phyloP scores from a whole-genome alignment of 1,140 invertebrate species.

The Aphidius gifuensis region DNA sequence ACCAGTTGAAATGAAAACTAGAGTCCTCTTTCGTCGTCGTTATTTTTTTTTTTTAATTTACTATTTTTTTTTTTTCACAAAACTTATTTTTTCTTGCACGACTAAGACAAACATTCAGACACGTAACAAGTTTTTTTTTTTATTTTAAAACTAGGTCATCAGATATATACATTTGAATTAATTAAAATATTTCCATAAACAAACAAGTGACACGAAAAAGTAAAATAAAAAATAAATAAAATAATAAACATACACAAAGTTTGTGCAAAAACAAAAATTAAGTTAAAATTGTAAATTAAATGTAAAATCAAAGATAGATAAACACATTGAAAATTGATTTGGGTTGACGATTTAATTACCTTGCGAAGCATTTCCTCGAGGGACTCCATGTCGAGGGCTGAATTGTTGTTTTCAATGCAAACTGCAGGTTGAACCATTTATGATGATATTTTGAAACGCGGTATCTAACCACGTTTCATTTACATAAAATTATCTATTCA shows the following conservation, averaged over 20 bases:
- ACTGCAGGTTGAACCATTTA: constrained; percentile 53
- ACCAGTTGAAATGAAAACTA: constrained; percentile 1
- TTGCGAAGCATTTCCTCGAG: constrained; percentile 79
- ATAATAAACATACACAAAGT: background rate
- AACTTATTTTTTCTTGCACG: background rate
- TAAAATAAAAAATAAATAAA: background rate
- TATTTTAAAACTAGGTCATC: no score
- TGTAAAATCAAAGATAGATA: constrained; percentile 15
- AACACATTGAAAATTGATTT: background rate
- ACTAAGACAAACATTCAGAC: no score
- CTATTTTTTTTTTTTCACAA: background rate
- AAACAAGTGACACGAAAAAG: background rate
- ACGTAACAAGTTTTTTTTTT: no score
- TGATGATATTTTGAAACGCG: constrained; percentile 27
- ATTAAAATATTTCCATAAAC: background rate
- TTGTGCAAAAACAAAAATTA: constrained; percentile 1
- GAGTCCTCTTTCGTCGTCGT: constrained; percentile 3
- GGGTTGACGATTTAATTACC: constrained; percentile 53
- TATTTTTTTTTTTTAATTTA: constrained; percentile 3
- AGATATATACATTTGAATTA: background rate
- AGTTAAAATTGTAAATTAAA: constrained; percentile 22
- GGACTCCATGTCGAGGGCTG: constrained; percentile 74
- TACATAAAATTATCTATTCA: background rate
- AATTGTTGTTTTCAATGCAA: constrained; percentile 65
- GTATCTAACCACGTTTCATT: constrained; percentile 10